Percentiles rank a stretch among this genome's conserved stretches.
Evolutionary conservation across 2,113 vertebrate genomes (phyloP).

Genomic region (Chloropsis cyanopogon): DNA sequence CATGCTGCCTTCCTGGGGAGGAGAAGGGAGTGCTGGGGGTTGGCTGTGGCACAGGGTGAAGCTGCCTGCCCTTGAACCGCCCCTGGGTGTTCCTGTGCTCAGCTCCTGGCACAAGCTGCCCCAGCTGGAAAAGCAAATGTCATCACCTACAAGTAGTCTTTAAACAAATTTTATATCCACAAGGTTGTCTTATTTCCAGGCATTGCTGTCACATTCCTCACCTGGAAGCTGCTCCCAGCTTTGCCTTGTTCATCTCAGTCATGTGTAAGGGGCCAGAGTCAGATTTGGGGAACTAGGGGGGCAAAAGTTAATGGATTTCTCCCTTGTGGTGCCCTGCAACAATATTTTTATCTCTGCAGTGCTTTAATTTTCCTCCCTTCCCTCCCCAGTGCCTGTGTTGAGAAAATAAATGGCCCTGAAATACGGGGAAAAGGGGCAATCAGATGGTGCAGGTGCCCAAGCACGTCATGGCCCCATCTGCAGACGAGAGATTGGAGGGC

Average conservation of each 20-base stretch:
- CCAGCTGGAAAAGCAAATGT: not conserved
- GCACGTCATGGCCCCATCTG: not conserved
- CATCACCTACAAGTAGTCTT: not conserved
- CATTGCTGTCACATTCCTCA: not conserved
- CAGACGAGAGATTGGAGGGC: not conserved
- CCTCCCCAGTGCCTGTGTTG: rapidly evolving
- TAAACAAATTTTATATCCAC: not conserved
- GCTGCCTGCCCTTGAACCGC: not conserved
- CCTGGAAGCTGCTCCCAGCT: not conserved
- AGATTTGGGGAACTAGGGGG: not conserved
- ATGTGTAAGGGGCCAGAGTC: rapidly evolving
- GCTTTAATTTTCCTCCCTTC: not conserved
- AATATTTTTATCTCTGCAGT: rapidly evolving
- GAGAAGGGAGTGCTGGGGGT: not conserved
- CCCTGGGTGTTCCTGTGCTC: not conserved
- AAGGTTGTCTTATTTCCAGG: not conserved
- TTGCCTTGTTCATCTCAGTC: rapidly evolving
- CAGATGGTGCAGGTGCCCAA: not conserved
- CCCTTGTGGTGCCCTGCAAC: not conserved
- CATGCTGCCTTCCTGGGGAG: rapidly evolving
- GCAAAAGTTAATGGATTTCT: not conserved
- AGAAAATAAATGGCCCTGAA: not conserved
- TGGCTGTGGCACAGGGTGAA: not conserved
- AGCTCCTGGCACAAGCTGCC: not conserved
- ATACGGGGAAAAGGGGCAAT: not conserved